Percentiles rank a stretch among this genome's conserved stretches.
Evolutionary conservation across 2,113 vertebrate genomes (phyloP).

Genomic region (Tragelaphus imberbis): DNA sequence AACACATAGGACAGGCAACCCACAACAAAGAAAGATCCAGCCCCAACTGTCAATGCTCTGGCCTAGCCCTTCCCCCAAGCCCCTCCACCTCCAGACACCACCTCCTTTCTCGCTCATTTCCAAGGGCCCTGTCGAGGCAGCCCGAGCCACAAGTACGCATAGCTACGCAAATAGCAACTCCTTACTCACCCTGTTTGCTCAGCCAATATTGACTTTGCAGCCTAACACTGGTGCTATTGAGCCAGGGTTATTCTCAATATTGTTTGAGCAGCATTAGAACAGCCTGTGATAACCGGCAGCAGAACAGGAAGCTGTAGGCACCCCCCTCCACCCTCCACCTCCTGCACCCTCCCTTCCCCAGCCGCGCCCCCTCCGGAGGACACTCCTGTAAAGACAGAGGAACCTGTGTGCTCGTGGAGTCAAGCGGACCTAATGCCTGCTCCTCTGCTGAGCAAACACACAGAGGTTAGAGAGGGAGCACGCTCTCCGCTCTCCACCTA

Average conservation of each 20-base stretch:
- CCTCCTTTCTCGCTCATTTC: constrained; percentile 47
- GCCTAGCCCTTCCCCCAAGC: background rate
- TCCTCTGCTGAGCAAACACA: background rate
- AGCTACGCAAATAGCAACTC: constrained; percentile 92
- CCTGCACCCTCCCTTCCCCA: background rate
- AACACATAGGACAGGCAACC: background rate
- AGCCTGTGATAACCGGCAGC: constrained; percentile 79
- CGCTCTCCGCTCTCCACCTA: background rate
- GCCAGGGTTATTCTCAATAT: constrained; percentile 85
- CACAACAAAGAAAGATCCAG: background rate
- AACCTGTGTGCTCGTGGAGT: constrained; percentile 43
- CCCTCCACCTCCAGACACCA: constrained; percentile 15
- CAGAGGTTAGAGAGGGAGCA: constrained; percentile 30
- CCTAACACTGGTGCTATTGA: constrained; percentile 89
- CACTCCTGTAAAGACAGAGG: constrained; percentile 60
- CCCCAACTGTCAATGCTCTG: background rate
- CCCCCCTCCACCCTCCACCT: background rate
- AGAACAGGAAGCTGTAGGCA: constrained; percentile 68
- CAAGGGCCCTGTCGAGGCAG: constrained; percentile 70
- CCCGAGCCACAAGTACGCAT: constrained; percentile 80
- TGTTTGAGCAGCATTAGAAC: constrained; percentile 90
- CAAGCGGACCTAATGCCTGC: constrained; percentile 17
- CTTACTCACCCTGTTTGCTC: constrained; percentile 88
- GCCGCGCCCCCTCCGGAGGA: constrained; percentile 62
- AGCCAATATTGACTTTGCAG: constrained; percentile 94